Percentiles rank a stretch among this genome's conserved stretches.
Conservation (phyloP, 2,113 vertebrate genomes). For the human (Homo sapiens) region DNA sequence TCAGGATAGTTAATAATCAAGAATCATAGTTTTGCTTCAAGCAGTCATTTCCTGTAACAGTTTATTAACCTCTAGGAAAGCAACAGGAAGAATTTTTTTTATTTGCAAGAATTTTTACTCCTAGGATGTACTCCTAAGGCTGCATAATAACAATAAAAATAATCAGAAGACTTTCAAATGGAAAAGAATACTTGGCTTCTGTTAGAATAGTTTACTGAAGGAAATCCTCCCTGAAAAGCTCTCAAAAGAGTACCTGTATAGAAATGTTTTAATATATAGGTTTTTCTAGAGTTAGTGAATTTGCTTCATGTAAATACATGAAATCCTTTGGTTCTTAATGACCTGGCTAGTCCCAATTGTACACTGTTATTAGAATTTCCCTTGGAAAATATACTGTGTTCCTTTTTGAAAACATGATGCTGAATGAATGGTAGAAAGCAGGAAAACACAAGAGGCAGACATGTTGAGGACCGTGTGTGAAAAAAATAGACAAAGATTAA, state of each 20-base stretch:
- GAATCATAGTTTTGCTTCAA: constrained; percentile 19
- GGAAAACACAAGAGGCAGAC: not conserved
- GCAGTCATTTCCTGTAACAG: not conserved
- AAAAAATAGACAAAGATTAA: not conserved
- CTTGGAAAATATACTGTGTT: not conserved
- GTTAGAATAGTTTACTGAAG: not conserved
- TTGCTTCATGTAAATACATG: not conserved
- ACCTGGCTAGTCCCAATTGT: not conserved
- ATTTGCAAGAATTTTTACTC: constrained; percentile 20
- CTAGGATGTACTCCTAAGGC: not conserved
- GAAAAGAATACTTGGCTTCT: not conserved
- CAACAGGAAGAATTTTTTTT: constrained; percentile 39
- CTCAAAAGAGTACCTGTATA: not conserved
- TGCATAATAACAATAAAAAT: constrained; percentile 1
- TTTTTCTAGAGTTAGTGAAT: not conserved
- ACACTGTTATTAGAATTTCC: not conserved
- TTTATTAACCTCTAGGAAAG: constrained; percentile 41
- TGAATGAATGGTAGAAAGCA: not conserved
- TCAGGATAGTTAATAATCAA: constrained; percentile 10
- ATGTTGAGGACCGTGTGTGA: not conserved
- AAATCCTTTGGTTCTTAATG: constrained; percentile 34
- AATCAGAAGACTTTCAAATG: constrained; percentile 10
- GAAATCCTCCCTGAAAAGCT: not conserved
- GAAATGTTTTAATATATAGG: not conserved
- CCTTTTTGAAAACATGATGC: not conserved